Evolutionary conservation across 2,113 vertebrate species (phyloP), one percentile per base, ranked within the genome.

Genomic region (Zosterops hypoxanthus): DNA sequence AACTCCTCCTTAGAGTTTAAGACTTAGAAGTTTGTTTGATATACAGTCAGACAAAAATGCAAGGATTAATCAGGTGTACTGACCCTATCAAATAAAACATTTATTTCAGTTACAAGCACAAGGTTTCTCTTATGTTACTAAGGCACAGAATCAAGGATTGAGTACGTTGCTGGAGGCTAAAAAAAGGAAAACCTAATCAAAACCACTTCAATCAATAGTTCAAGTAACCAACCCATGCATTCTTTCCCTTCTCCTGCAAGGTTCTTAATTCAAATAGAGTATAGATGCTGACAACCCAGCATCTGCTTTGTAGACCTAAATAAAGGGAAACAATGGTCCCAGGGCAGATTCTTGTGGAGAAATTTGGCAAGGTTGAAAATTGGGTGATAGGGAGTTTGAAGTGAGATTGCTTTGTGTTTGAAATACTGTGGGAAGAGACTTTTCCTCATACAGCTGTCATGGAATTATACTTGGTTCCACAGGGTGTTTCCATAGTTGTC

Each of bases 41-140:
- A 56, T n/a, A 49, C 5, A 71, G n/a, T 49, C 66, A 64, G 50
- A 88, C 20, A 93, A 72, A 90, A 87, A 59, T 16, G 25, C 9
- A 79, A 75, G 34, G 46, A 84, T 47, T 86, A 46, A 49, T 90
- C 33, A 55, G 33, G 33, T 68, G 88, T 73, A 49, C 29, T 46
- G n/a, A 66, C 29, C 52, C 23, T 50, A 33, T 44, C 4, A 33
- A 77, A 46, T 12, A 55, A 64, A 59, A 88, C 9, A 8, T 93
- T 96, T 96, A 95, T 97, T 98, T 93, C 49, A 68, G 6, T 63
- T 89, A 65, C 16, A 92, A 94, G 94, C n/a, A 50, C 55, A 90
- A 90, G 6, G 22, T 61, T 87, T 61, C 52, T 59, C 36, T 73
- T 57, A 36, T 42, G 84, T 52, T 64, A 56, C 9, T 57, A 14